Base-by-base conservation (phyloP, 2,113 vertebrate genomes). In the Hyperoodon ampullatus region DNA sequence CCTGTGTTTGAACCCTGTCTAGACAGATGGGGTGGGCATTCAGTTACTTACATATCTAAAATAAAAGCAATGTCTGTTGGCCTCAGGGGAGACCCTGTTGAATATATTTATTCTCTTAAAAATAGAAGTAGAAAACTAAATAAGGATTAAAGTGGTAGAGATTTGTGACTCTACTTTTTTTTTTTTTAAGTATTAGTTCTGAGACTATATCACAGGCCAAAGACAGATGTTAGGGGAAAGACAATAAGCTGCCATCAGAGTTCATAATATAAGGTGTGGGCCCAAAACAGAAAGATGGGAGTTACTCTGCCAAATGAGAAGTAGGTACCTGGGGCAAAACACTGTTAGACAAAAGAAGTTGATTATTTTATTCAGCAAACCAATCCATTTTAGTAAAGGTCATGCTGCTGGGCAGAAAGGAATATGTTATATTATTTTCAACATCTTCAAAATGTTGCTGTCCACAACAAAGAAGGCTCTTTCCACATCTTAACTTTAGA, bases 101-200 rank as follows among this genome's bases (percentile, higher is more conserved):
- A 93, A 94, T 94, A 85, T 80, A 68, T 71, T 95, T 95, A 84
- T 86, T 85, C n/a, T 91, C 50, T 94, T 83, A 91, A 85, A 95
- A 96, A 88, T 60, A 83, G 70, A 96, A 96, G 65, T 90, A 74
- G 66, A 86, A 95, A 95, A 86, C 28, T 13, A 65, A 96, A 94
- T 96, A 81, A 95, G 72, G 88, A 61, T 89, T 50, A 92, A 96
- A 94, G 83, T 89, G 87, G 47, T 78, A 66, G 85, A 39, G 39
- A 74, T 93, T 58, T 95, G 53, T 81, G 85, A 88, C 21, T 82
- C 84, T 65, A 58, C n/a, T 68, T 68, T 93, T 42, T 15, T 80
- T 21, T 35, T 74, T 60, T 78, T n/a, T 10, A 35, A 84, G 30
- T 55, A 60, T 88, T 72, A 53, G 39, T 70, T 66, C 70, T 88